phyloP scores from a whole-genome alignment of 2,113 vertebrate species.

The Nanger granti region DNA sequence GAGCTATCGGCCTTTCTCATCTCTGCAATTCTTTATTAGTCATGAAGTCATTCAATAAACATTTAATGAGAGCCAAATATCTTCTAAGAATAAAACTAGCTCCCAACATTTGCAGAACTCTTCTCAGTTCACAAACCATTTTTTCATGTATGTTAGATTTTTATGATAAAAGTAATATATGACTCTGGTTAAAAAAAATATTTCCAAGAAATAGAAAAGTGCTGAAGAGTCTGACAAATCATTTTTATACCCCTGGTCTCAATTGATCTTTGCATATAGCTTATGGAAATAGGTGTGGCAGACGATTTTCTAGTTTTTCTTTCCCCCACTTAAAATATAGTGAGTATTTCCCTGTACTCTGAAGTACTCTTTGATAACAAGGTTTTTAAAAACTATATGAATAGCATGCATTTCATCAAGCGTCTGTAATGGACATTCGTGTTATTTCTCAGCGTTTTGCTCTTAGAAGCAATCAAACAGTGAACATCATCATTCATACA shows the following conservation, averaged over 20 bases:
- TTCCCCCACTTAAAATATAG: neutral
- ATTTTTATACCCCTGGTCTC: neutral
- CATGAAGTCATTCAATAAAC: neutral
- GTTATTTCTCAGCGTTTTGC: neutral
- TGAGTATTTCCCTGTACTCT: neutral
- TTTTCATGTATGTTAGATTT: neutral
- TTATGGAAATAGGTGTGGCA: neutral
- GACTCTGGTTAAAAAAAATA: neutral
- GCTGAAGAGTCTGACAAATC: neutral
- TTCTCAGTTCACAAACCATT: neutral
- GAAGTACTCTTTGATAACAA: neutral
- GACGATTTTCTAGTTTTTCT: neutral
- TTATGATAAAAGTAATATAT: slow-evolving; percentile 13
- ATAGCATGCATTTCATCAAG: neutral
- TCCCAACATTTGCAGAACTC: neutral
- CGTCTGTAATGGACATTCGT: neutral
- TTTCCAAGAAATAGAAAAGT: neutral
- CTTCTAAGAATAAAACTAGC: neutral
- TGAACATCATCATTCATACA: neutral
- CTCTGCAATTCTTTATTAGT: neutral
- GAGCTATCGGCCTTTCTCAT: neutral
- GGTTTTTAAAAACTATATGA: neutral
- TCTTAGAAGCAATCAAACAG: neutral
- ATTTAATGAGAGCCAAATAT: neutral
- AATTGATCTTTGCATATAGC: neutral